Conservation (phyloP, 2,888 invertebrate species). For the Pasiphila rectangulata region DNA sequence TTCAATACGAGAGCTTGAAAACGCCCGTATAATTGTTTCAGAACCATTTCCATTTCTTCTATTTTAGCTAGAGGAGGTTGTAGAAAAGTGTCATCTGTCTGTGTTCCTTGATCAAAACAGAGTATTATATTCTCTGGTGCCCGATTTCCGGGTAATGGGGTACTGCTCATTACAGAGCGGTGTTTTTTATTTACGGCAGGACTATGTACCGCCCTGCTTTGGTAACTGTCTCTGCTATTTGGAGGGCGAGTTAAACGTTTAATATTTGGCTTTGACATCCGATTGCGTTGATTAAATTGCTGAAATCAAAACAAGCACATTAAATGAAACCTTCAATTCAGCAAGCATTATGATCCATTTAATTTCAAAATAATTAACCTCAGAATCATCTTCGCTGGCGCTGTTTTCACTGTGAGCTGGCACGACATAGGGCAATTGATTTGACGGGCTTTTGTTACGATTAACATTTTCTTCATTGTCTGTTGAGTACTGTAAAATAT, state of each 20-base stretch:
- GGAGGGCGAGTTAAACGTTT: conserved; percentile 14
- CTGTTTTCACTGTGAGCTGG: conserved; percentile 34
- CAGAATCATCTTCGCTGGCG: conserved; percentile 41
- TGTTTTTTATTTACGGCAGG: conserved; percentile 27
- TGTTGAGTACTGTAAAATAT: conserved; percentile 27
- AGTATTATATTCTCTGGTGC: conserved; percentile 30
- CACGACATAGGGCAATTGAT: conserved; percentile 29
- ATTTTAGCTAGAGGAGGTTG: conserved; percentile 38
- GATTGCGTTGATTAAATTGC: conserved; percentile 12
- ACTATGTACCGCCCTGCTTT: conserved; percentile 4
- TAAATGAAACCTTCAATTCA: no score
- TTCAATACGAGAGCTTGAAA: conserved; percentile 40
- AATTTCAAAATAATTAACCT: no score
- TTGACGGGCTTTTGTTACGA: conserved; percentile 20
- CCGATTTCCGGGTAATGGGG: conserved; percentile 43
- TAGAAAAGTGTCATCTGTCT: conserved; percentile 41
- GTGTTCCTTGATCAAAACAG: conserved; percentile 49
- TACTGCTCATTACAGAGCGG: conserved; percentile 44
- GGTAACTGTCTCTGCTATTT: conserved; percentile 6
- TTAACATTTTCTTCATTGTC: conserved; percentile 13
- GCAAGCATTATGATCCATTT: no score
- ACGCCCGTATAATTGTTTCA: conserved; percentile 43
- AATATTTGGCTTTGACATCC: background rate
- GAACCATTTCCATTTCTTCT: conserved; percentile 42
- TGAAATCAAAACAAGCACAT: conserved; percentile 12